Conservation (phyloP, 2,113 vertebrate genomes). For the Etheostoma spectabile region DNA sequence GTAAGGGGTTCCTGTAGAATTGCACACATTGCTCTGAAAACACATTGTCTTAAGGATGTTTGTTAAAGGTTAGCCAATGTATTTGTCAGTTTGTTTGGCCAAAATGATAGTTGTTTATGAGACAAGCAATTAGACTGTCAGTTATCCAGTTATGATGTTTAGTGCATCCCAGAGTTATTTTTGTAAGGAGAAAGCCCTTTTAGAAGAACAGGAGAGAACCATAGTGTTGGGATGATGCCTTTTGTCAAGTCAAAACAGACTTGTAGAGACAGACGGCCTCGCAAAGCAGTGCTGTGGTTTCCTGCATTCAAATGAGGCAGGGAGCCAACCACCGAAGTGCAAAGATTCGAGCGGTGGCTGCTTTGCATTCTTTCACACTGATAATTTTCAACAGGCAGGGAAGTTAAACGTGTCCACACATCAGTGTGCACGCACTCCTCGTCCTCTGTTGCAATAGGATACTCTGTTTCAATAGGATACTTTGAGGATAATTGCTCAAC, state of each 20-base stretch:
- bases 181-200: not conserved
- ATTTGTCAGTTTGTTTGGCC: not conserved
- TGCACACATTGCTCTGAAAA: not conserved
- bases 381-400: not conserved
- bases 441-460: not conserved
- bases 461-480: not conserved
- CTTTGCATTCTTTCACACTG: constrained; percentile 33
- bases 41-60: constrained; percentile 8
- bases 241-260: not conserved
- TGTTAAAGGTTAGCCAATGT: not conserved
- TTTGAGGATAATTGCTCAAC: not conserved
- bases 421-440: not conserved
- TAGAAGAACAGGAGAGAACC: not conserved
- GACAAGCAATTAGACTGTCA: not conserved
- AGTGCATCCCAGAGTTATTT: not conserved
- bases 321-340: constrained; percentile 7
- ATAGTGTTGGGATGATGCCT: not conserved
- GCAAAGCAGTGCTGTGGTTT: not conserved
- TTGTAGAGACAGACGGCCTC: not conserved
- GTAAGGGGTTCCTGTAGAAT: constrained; percentile 6
- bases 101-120: not conserved
- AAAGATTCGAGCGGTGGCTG: not conserved
- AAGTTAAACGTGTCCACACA: not conserved
- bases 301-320: constrained; percentile 14
- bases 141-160: not conserved